Evolutionary conservation across 2,797 vertebrate genomes (phyloP).

Genomic region (Silurus aristotelis): DNA sequence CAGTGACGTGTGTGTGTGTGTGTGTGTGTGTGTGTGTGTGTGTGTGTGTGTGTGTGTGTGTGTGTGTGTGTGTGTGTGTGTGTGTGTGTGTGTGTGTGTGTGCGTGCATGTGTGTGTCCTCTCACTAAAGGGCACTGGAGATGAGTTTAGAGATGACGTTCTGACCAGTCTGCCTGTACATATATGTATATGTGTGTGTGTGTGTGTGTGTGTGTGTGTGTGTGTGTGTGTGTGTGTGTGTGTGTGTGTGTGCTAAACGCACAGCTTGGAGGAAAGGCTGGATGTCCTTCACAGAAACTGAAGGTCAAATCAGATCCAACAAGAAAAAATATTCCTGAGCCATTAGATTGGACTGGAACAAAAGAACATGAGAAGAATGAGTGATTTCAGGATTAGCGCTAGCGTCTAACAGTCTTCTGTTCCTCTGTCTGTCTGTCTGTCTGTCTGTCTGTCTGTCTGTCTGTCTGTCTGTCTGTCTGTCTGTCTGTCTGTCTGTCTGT

Average conservation of each 20-base stretch:
- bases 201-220: not conserved
- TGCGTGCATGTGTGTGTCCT: not conserved
- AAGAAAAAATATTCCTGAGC: not conserved
- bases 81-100: too few species aligned
- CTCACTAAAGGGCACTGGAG: not conserved
- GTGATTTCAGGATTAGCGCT: not conserved
- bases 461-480: not conserved
- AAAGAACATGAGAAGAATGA: not conserved
- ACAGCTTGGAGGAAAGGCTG: not conserved
- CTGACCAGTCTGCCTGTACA: not conserved
- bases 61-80: too few species aligned
- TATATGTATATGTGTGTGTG: not conserved
- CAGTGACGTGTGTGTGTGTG: not conserved
- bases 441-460: too few species aligned
- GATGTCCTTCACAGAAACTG: conserved; percentile 19
- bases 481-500: not conserved
- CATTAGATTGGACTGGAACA: not conserved
- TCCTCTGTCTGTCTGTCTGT: not conserved
- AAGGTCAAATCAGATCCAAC: conserved; percentile 20
- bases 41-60: too few species aligned
- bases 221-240: not conserved
- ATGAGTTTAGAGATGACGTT: not conserved
- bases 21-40: too few species aligned
- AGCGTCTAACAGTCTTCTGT: too few species aligned
- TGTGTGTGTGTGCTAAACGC: not conserved